These are phyloP conservation scores for Oligia fasciuncula DNA, from an alignment of 2,888 invertebrate genomes.

Conservation along the genomic window DNA sequence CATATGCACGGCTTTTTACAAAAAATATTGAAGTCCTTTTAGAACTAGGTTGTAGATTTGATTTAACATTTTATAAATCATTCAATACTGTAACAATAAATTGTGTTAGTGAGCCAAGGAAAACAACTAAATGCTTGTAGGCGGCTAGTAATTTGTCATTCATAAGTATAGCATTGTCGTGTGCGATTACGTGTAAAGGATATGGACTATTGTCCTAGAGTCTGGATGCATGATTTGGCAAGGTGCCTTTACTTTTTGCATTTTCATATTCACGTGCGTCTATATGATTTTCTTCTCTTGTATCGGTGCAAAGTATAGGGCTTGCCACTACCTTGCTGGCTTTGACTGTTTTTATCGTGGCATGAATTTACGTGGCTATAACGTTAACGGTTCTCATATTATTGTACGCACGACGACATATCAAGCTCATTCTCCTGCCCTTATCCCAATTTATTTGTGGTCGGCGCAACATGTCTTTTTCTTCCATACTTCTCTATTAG, in stretches of 20 bases:
- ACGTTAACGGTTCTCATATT: background rate
- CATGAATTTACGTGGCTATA: background rate
- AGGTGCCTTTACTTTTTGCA: background rate
- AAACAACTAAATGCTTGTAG: conserved; percentile 41
- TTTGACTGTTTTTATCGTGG: background rate
- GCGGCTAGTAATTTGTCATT: conserved; percentile 37
- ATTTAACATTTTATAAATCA: background rate
- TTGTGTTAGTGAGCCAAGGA: conserved; percentile 50
- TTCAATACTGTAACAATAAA: conserved; percentile 33
- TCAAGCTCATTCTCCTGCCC: too few relatives aligned
- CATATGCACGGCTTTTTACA: background rate
- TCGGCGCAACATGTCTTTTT: too few relatives aligned
- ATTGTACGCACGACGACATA: too few relatives aligned
- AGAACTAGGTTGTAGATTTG: background rate
- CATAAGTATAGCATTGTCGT: conserved; percentile 34
- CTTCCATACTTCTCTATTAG: too few relatives aligned
- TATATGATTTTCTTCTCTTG: background rate
- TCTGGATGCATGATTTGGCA: background rate
- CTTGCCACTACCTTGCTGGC: background rate
- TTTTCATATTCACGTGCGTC: background rate
- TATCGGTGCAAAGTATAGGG: background rate
- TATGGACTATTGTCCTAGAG: conserved; percentile 14
- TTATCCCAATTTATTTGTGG: too few relatives aligned
- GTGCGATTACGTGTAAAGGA: conserved; percentile 12
- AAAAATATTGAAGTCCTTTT: background rate